Evolutionary conservation across 2,888 invertebrate genomes (phyloP).

Genomic region (Dicycla oo): DNA sequence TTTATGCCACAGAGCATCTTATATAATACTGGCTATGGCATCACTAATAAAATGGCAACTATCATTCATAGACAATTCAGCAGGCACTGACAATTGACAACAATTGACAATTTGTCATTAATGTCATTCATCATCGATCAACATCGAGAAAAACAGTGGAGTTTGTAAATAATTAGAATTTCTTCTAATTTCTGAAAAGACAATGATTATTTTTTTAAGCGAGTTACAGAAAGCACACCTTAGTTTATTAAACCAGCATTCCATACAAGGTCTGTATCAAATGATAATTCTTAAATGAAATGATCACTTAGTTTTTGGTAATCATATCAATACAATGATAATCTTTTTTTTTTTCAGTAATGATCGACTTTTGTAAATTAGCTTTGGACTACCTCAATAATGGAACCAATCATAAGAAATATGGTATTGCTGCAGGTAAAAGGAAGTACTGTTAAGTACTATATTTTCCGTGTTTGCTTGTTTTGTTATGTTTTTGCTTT

Average conservation of each 20-base stretch:
- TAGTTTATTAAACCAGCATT: constrained; percentile 79
- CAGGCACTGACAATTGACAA: background rate
- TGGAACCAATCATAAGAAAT: constrained; percentile 92
- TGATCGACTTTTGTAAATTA: constrained; percentile 93
- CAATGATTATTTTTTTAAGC: constrained; percentile 87
- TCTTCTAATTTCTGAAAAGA: constrained; percentile 40
- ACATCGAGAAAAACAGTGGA: background rate
- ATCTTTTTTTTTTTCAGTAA: constrained; percentile 87
- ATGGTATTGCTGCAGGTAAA: constrained; percentile 91
- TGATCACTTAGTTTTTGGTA: background rate
- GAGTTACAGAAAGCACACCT: constrained; percentile 87
- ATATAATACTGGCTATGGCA: too few relatives aligned
- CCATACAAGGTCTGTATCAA: constrained; percentile 77
- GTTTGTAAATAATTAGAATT: too few relatives aligned
- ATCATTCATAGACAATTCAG: background rate
- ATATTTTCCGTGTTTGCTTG: background rate
- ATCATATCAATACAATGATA: background rate
- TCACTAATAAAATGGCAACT: background rate
- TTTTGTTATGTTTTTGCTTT: background rate
- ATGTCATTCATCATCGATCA: background rate
- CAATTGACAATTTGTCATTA: background rate
- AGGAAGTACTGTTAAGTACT: background rate
- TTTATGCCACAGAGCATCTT: too few relatives aligned
- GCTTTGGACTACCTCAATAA: constrained; percentile 92
- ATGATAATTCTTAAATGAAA: background rate